phyloP scores from a whole-genome alignment of 2,888 invertebrate species.

The Drosophila paranaensis region DNA sequence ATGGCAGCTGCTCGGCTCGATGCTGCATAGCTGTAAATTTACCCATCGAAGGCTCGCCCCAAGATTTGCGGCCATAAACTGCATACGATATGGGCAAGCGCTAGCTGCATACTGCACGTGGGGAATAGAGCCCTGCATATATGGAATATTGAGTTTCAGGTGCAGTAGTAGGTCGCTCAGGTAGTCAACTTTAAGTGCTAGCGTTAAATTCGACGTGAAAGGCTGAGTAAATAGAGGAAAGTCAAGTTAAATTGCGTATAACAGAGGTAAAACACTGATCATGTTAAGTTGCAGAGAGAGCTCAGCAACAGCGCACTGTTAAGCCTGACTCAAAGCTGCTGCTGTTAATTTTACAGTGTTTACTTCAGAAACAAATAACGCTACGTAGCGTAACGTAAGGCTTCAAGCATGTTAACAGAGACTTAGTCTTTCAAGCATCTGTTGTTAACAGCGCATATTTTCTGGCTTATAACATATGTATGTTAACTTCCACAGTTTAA shows the following conservation, averaged over 20 bases:
- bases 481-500: background rate
- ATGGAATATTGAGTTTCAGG: background rate
- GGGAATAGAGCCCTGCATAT: constrained; percentile 1
- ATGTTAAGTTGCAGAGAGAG: background rate
- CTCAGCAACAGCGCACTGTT: background rate
- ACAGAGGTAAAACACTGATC: background rate
- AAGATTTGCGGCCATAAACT: constrained; percentile 32
- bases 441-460: background rate
- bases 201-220: background rate
- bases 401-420: background rate
- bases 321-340: background rate
- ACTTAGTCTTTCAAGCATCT: background rate
- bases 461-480: background rate
- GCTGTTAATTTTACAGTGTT: background rate
- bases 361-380: too few species aligned
- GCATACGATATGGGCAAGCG: background rate
- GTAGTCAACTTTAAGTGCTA: constrained; percentile 5
- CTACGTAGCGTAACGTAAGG: background rate
- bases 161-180: background rate
- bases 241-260: background rate
- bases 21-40: constrained; percentile 51
- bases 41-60: constrained; percentile 16
- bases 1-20: constrained; percentile 41
- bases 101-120: constrained; percentile 9
- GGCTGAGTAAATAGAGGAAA: background rate